Conservation (phyloP, 2,113 vertebrate species). For the Serilophus lunatus region DNA sequence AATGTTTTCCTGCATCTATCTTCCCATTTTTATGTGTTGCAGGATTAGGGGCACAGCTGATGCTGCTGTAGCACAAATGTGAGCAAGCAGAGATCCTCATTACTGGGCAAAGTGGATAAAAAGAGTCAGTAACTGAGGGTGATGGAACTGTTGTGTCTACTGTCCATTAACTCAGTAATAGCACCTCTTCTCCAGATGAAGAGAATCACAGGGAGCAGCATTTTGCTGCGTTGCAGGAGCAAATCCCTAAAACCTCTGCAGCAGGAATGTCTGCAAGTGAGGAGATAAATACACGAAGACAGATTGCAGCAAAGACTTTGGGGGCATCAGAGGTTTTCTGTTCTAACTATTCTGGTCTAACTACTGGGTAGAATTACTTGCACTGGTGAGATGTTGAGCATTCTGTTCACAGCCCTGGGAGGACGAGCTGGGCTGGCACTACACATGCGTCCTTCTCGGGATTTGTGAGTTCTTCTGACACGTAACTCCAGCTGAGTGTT, state of each 20-base stretch:
- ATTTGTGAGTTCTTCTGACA: not conserved
- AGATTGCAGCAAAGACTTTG: constrained; percentile 36
- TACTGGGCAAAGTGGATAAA: constrained; percentile 62
- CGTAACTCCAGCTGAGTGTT: not conserved
- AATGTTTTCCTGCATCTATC: constrained; percentile 52
- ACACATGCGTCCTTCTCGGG: not conserved
- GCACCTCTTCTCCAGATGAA: constrained; percentile 7
- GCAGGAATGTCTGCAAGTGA: constrained; percentile 28
- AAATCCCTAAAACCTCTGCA: constrained; percentile 58
- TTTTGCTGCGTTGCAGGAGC: constrained; percentile 58
- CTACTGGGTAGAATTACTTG: not conserved
- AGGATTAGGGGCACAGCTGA: constrained; percentile 59
- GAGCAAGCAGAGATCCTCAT: constrained; percentile 47
- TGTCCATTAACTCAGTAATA: constrained; percentile 56
- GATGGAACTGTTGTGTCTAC: constrained; percentile 51
- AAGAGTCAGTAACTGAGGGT: constrained; percentile 47
- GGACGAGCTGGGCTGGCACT: not conserved
- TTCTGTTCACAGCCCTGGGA: not conserved
- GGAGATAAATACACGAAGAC: constrained; percentile 46
- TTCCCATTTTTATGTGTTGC: constrained; percentile 33
- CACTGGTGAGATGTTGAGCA: not conserved
- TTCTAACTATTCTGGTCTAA: not conserved
- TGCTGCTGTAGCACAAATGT: constrained; percentile 33
- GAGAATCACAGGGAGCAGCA: constrained; percentile 8
- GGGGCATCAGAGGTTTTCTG: not conserved